These are phyloP conservation scores for Anguilla obscura DNA, from an alignment of 2,797 vertebrate genomes.

Conservation along the genomic window DNA sequence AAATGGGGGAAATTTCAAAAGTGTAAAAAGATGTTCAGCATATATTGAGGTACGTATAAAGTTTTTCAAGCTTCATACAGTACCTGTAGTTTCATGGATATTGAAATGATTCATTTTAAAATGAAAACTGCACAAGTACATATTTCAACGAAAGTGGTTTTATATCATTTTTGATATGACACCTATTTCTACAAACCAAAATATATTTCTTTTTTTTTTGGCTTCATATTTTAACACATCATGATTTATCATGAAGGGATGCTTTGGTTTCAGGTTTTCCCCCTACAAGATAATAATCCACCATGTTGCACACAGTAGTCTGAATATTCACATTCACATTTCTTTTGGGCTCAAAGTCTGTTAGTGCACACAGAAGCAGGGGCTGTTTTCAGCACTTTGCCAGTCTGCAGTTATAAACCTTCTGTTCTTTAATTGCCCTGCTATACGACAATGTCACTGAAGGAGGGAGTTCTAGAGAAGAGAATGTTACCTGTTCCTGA, in stretches of 20 bases:
- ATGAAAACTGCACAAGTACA: background rate
- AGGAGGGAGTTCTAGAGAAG: background rate
- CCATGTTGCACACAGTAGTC: background rate
- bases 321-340: conserved; percentile 19
- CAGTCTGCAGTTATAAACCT: background rate
- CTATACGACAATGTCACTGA: background rate
- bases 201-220: background rate
- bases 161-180: background rate
- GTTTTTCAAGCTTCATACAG: background rate
- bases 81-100: background rate
- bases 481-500: background rate
- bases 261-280: background rate
- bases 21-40: background rate
- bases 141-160: background rate
- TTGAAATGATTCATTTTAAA: conserved; percentile 1
- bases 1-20: background rate
- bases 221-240: background rate
- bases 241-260: conserved; percentile 4
- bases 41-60: background rate
- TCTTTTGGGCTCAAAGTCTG: background rate
- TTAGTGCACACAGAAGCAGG: background rate
- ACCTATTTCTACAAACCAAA: background rate
- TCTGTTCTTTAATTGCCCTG: background rate
- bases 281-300: background rate
- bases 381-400: background rate